These are phyloP conservation scores for Bolborhynchus lineola DNA, from an alignment of 2,113 vertebrate genomes.

Conservation along the genomic window DNA sequence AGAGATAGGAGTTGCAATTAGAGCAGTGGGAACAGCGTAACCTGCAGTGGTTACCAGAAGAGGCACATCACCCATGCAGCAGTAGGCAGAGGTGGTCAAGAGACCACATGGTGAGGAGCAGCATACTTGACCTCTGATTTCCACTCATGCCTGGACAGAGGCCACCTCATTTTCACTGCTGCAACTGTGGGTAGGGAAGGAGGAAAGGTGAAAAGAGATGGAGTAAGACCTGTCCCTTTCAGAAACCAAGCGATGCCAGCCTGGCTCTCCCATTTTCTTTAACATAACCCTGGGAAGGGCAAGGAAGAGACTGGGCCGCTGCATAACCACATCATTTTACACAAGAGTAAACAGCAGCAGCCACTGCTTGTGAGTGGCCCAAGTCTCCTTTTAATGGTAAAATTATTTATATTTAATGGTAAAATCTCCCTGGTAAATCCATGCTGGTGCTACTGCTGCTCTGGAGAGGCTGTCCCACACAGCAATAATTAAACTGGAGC, in stretches of 20 bases:
- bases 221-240: rapidly evolving
- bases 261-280: not conserved
- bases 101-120: not conserved
- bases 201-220: not conserved
- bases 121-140: not conserved
- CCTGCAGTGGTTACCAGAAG: not conserved
- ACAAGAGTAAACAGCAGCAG: not conserved
- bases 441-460: not conserved
- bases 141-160: not conserved
- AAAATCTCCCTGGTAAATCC: not conserved
- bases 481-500: not conserved
- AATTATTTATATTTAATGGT: too few relatives aligned
- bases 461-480: not conserved
- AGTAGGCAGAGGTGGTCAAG: not conserved
- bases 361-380: not conserved
- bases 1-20: not conserved
- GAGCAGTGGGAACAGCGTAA: not conserved
- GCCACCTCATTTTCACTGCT: not conserved
- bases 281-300: not conserved
- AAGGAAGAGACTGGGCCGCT: not conserved
- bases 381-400: not conserved
- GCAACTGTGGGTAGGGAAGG: not conserved
- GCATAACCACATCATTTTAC: not conserved
- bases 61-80: not conserved
- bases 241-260: not conserved